Conservation (phyloP, 2,113 vertebrate genomes). For the Trachemys scripta region DNA sequence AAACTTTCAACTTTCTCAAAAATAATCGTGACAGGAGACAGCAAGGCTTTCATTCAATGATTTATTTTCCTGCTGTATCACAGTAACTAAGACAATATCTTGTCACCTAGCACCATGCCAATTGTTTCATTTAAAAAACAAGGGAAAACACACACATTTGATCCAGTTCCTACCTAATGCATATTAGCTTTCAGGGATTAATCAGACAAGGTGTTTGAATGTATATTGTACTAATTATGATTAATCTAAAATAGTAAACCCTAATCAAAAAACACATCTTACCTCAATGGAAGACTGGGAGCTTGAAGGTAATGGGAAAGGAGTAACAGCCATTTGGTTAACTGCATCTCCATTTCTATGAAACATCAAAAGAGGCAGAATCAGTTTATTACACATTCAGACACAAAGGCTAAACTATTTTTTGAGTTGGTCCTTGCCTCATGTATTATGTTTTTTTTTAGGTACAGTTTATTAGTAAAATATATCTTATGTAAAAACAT, state of each 20-base stretch:
- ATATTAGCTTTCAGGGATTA: constrained; percentile 13
- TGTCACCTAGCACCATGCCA: neutral
- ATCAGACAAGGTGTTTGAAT: constrained; percentile 4
- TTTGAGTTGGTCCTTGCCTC: neutral
- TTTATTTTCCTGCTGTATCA: neutral
- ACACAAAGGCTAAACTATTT: neutral
- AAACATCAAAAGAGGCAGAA: neutral
- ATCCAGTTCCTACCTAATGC: neutral
- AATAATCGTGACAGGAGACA: neutral
- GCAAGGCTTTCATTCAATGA: neutral
- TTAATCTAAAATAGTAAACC: constrained; percentile 23
- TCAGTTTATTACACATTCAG: neutral
- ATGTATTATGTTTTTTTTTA: neutral
- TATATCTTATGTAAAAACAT: neutral
- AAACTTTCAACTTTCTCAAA: neutral
- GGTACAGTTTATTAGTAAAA: neutral
- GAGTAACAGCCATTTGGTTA: constrained; percentile 92
- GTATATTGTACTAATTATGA: constrained; percentile 37
- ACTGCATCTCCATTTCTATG: constrained; percentile 90
- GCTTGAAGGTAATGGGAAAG: constrained; percentile 81
- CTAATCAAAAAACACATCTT: constrained; percentile 44
- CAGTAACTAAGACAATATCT: neutral
- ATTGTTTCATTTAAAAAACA: neutral
- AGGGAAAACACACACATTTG: neutral
- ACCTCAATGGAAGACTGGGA: constrained; percentile 86